Conservation (phyloP, 2,888 invertebrate genomes). For the Escarpia spicata region DNA sequence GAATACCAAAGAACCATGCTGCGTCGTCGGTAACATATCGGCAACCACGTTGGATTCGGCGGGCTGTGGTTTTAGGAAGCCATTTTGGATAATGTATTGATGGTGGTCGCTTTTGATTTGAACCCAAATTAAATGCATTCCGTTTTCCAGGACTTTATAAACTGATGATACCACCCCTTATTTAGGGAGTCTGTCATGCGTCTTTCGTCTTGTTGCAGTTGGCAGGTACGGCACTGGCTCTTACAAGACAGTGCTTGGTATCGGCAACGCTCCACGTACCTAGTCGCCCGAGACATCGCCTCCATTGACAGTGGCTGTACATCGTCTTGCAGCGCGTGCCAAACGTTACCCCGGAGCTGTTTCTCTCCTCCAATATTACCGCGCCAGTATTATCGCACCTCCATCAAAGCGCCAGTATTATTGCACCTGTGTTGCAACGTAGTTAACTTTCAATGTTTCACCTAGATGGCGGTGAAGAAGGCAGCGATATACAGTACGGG, state of each 20-base stretch:
- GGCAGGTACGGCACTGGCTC: conserved; percentile 60
- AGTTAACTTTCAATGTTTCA: not conserved
- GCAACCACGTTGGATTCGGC: too few relatives aligned
- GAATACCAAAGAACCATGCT: too few relatives aligned
- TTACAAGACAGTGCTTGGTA: conserved; percentile 60
- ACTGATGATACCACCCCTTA: too few relatives aligned
- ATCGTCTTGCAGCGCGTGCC: not conserved
- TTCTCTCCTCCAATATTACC: not conserved
- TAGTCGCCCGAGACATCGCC: conserved; percentile 34
- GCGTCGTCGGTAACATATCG: too few relatives aligned
- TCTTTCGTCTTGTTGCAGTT: conserved; percentile 49
- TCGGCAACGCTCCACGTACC: conserved; percentile 61
- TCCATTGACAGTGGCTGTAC: not conserved
- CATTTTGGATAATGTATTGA: too few relatives aligned
- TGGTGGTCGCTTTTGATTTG: too few relatives aligned
- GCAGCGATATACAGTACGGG: not conserved
- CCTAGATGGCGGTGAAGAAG: too few relatives aligned
- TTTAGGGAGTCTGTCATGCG: not conserved
- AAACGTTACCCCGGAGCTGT: not conserved
- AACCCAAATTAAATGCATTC: too few relatives aligned
- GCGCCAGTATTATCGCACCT: not conserved
- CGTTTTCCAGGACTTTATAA: too few relatives aligned
- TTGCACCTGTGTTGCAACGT: not conserved
- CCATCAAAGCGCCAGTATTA: not conserved
- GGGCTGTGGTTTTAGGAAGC: too few relatives aligned